These are phyloP conservation scores for Megatriorchis doriae DNA, from an alignment of 2,113 vertebrate species.

Conservation along the genomic window DNA sequence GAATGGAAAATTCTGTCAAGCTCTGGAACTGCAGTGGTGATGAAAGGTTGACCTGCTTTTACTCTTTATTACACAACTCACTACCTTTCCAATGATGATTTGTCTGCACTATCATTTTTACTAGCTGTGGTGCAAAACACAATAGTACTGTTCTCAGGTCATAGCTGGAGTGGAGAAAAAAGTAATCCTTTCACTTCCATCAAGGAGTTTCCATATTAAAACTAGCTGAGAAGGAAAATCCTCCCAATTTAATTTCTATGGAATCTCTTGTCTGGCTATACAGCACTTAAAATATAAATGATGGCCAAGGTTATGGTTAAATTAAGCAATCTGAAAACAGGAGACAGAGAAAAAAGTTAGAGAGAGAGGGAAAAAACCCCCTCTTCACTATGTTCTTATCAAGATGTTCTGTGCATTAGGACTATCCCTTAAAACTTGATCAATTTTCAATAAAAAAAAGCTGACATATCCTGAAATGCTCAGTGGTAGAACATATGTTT, in stretches of 20 bases:
- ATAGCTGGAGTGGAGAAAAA: background rate
- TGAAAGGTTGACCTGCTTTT: conserved; percentile 22
- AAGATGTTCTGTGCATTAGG: background rate
- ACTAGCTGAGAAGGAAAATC: background rate
- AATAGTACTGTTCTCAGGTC: background rate
- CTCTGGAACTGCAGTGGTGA: background rate
- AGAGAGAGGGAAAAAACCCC: background rate
- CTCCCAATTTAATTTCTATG: background rate
- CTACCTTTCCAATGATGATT: background rate
- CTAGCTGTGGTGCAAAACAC: background rate
- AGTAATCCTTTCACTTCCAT: background rate
- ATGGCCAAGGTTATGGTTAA: background rate
- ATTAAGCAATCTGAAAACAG: background rate
- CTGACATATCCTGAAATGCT: background rate
- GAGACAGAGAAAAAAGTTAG: background rate
- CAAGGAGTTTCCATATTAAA: background rate
- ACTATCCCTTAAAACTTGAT: background rate
- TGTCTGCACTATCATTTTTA: background rate
- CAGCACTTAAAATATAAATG: background rate
- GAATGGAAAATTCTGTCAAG: conserved; percentile 6
- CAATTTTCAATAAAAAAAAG: background rate
- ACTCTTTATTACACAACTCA: background rate
- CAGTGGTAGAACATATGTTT: background rate
- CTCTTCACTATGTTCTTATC: background rate
- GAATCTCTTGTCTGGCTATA: background rate